phyloP scores from a whole-genome alignment of 2,888 invertebrate species.

The Drosophila kanekoi region DNA sequence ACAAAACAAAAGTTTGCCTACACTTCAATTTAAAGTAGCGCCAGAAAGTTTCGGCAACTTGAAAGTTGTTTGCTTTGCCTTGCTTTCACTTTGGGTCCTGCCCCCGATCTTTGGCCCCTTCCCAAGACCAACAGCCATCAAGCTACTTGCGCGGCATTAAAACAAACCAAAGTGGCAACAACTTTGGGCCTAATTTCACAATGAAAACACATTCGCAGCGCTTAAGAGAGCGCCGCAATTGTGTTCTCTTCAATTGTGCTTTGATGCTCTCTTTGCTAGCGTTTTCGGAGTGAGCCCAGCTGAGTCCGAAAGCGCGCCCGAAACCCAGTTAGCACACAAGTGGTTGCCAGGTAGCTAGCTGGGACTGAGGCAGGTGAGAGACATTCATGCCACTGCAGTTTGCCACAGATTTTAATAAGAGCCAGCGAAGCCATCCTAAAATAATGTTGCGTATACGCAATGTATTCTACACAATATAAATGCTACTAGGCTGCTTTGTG shows the following conservation, averaged over 20 bases:
- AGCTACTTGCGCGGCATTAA: constrained; percentile 41
- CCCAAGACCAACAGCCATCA: neutral
- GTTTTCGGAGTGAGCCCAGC: constrained; percentile 63
- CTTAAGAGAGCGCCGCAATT: constrained; percentile 41
- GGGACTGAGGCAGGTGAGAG: constrained; percentile 16
- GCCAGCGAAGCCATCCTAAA: constrained; percentile 13
- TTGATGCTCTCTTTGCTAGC: neutral
- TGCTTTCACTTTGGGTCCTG: constrained; percentile 16
- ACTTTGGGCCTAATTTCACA: constrained; percentile 43
- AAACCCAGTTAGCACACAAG: constrained; percentile 61
- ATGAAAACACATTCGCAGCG: constrained; percentile 33
- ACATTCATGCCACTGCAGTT: constrained; percentile 25
- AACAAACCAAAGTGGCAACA: constrained; percentile 44
- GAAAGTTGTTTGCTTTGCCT: constrained; percentile 54
- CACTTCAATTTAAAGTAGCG: constrained; percentile 33
- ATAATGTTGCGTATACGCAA: constrained; percentile 31
- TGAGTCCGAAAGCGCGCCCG: constrained; percentile 46
- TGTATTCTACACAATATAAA: constrained; percentile 11
- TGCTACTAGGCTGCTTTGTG: constrained; percentile 8
- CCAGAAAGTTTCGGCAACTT: constrained; percentile 46
- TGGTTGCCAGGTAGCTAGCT: constrained; percentile 55
- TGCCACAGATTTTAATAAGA: constrained; percentile 14
- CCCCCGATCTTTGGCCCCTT: neutral
- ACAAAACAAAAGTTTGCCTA: constrained; percentile 33
- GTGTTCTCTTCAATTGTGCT: neutral